Percentiles rank a stretch among this genome's conserved stretches.
These are phyloP conservation scores for Phacellophora camtschatica DNA, from an alignment of 30 jellyfish, hydroid and myxozoan species.

Conservation along the genomic window DNA sequence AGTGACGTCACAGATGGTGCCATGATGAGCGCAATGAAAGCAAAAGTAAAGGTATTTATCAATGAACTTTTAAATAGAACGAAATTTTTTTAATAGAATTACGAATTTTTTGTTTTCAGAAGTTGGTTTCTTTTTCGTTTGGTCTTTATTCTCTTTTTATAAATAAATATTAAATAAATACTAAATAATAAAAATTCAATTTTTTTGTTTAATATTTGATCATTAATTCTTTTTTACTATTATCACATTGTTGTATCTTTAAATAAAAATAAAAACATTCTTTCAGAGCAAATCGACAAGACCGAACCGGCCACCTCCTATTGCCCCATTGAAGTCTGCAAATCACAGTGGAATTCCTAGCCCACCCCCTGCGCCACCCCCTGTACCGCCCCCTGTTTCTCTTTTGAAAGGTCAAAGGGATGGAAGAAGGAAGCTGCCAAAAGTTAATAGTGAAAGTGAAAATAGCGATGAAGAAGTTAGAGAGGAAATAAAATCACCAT, in stretches of 20 bases:
- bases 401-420: background rate
- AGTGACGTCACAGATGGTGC: background rate
- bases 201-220: too few relatives aligned
- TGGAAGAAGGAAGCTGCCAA: conserved; percentile 41
- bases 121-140: too few relatives aligned
- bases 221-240: too few relatives aligned
- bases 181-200: too few relatives aligned
- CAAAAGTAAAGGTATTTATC: too few relatives aligned
- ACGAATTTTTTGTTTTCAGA: too few relatives aligned
- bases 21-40: background rate
- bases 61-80: too few relatives aligned
- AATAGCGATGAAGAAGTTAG: background rate
- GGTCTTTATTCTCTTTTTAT: too few relatives aligned
- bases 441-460: conserved; percentile 18
- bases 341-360: background rate
- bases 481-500: conserved; percentile 49
- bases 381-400: conserved; percentile 36
- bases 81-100: too few relatives aligned
- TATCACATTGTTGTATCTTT: too few relatives aligned
- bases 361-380: background rate
- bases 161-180: too few relatives aligned
- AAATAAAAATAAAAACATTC: too few relatives aligned
- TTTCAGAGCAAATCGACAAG: conserved; percentile 28
- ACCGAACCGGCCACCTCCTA: conserved; percentile 51
- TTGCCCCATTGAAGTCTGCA: conserved; percentile 13